Conservation (phyloP, 1,140 invertebrate species). For the Temnothorax longispinosus region DNA sequence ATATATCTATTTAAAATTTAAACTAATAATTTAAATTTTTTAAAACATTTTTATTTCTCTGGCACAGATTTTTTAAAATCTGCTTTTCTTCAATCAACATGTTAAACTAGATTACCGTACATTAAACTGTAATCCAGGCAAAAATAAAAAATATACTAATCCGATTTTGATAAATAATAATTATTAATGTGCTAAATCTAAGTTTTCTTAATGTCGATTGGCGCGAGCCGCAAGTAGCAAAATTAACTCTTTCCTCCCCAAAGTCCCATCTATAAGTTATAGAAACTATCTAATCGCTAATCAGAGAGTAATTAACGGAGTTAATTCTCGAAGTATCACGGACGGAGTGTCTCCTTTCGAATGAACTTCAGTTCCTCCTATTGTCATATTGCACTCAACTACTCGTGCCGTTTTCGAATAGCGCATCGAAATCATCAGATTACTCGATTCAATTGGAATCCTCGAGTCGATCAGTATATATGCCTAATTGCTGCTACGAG, state of each 20-base stretch:
- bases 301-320: not conserved
- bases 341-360: slow-evolving; percentile 6
- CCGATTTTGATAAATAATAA: not conserved
- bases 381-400: slow-evolving; percentile 29
- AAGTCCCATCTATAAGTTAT: not conserved
- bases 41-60: not conserved
- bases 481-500: not conserved
- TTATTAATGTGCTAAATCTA: not conserved
- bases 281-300: slow-evolving; percentile 22
- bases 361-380: not conserved
- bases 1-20: too few relatives aligned
- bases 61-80: not conserved
- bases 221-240: not conserved
- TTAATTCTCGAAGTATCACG: slow-evolving; percentile 16
- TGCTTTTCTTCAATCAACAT: not conserved
- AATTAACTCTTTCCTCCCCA: not conserved
- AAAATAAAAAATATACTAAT: not conserved
- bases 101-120: not conserved
- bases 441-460: slow-evolving; percentile 31
- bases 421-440: slow-evolving; percentile 36
- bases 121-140: not conserved
- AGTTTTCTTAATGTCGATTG: slow-evolving; percentile 1
- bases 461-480: not conserved
- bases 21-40: too few relatives aligned
- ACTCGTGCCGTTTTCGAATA: slow-evolving; percentile 20